Evolutionary conservation across 1,140 invertebrate species (phyloP), one percentile per base, ranked within the genome.

Genomic region (Lordiphosa stackelbergi): DNA sequence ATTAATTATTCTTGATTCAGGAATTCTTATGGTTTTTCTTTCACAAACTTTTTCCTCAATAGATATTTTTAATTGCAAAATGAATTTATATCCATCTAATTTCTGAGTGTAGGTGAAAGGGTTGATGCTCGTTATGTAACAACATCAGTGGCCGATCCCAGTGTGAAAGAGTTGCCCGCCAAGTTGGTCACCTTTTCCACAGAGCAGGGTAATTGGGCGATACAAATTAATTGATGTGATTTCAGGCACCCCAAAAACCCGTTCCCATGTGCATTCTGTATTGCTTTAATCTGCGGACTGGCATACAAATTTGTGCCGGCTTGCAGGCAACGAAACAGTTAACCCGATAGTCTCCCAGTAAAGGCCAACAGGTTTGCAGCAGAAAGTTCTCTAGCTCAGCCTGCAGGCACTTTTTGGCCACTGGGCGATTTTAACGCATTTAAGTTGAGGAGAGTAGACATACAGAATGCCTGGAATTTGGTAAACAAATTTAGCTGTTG

Each of bases 351-450:
- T 53, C 58, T 10, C 16, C 12, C 62, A 64, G 81, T 61, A 53
- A 75, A 65, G 74, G 74, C 75, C 74, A 79, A 79, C 74, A 71
- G 74, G 75, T 75, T 79, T 79, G 12, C 28, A 54, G 49, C 56
- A 47, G 56, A 69, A 61, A 66, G 56, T 75, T 81, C 71, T 79
- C 54, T 49, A 10, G 41, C 43, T 69, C 48, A 45, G 40, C 37
- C 43, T 38, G 16, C 22, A 6, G 16, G 16, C n/a, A 24, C 40
- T 24, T 55, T 28, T 52, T 38, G 47, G 60, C 41, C 51, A 53
- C 60, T 22, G 5, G 5, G 36, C 45, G 31, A 46, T 57, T 11
- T 52, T 24, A 63, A 63, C 54, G 47, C 47, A 49, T 48, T 62
- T 19, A 53, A 24, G 31, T 45, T 43, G 28, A 31, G 28, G 6